Base-by-base conservation (phyloP, 1,140 invertebrate genomes). In the Nymphalis io region DNA sequence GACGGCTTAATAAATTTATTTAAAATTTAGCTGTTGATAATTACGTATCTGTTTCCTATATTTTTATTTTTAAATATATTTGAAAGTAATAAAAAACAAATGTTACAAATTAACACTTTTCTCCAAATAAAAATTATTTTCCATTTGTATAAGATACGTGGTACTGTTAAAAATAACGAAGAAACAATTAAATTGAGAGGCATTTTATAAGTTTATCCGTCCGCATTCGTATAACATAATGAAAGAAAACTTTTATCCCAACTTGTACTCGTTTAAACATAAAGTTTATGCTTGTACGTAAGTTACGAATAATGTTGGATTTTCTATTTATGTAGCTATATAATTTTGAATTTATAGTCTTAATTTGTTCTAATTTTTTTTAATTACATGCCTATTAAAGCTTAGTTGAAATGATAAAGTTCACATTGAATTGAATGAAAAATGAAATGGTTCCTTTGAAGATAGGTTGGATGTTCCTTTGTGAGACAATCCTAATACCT, bases 361-460 rank as follows among this genome's bases (percentile, higher is more conserved):
- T 2, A 8, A 33, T 33, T 33, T 33, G 27, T 33, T 33, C 27
- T 33, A 21, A 3, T 48, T 48, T 15, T 55, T 20, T 55, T 4
- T 27, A 15, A 12, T 23, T 0, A 6, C 4, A 13, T 21, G 51
- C 3, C 12, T 55, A 55, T 23, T 2, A 33, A 33, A 33, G 10
- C 6, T 33, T 55, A 23, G 15, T 23, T 61, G 21, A 67, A 60
- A 53, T n/a, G 65, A 60, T 67, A 67, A 66, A 23, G 44, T 16
- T 38, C 16, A 48, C 39, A 57, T 60, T 51, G 55, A 51, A 58
- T 44, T 58, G 53, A 65, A 65, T 65, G 63, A 65, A 67, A 60
- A 68, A 60, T 68, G 27, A 59, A 67, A 67, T 53, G 44, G 40
- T 46, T 60, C 21, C 18, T 21, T 59, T 59, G 23, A 46, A 67